These are phyloP conservation scores for Sphaerodactylus townsendi DNA, from an alignment of 2,113 vertebrate genomes.

Conservation along the genomic window DNA sequence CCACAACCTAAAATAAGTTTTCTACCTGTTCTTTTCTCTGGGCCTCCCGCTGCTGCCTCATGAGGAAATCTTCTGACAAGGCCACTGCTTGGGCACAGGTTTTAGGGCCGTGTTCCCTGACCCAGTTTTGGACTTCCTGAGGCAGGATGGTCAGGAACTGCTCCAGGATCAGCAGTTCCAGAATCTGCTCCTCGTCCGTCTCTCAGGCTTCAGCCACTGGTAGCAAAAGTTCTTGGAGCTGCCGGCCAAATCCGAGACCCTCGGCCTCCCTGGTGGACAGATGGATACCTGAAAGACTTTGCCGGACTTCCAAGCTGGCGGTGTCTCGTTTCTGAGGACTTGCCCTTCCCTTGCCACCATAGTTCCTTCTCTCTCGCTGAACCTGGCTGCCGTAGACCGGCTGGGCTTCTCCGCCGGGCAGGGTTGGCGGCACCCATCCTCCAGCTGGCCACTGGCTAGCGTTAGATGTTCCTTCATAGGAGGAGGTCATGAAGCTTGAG, in stretches of 20 bases:
- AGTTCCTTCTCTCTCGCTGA: background rate
- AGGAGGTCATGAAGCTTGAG: background rate
- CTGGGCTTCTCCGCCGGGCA: background rate
- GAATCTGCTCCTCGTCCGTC: slow-evolving; percentile 30
- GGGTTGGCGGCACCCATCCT: background rate
- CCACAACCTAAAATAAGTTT: too few relatives aligned
- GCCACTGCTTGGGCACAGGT: slow-evolving; percentile 66
- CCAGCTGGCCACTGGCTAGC: background rate
- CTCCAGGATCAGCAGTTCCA: slow-evolving; percentile 21
- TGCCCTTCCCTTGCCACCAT: background rate
- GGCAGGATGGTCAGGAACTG: slow-evolving; percentile 20
- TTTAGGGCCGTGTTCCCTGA: slow-evolving; percentile 56
- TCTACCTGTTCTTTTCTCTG: slow-evolving; percentile 66
- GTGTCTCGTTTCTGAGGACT: slow-evolving; percentile 52
- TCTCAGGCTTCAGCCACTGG: slow-evolving; percentile 68
- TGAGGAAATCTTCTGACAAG: slow-evolving; percentile 63
- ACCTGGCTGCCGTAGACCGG: background rate
- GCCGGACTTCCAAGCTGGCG: slow-evolving; percentile 50
- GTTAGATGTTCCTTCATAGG: background rate
- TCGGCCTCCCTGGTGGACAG: slow-evolving; percentile 14
- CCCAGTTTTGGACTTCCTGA: slow-evolving; percentile 19
- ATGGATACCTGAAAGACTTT: slow-evolving; percentile 38
- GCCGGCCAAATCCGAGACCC: slow-evolving; percentile 64
- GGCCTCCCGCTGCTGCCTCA: slow-evolving; percentile 59
- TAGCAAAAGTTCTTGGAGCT: slow-evolving; percentile 70